A percentile compares a stretch with the other conserved stretches of the same genome.
Conservation (phyloP, 1,140 invertebrate species). For the Cryptotermes secundus region DNA sequence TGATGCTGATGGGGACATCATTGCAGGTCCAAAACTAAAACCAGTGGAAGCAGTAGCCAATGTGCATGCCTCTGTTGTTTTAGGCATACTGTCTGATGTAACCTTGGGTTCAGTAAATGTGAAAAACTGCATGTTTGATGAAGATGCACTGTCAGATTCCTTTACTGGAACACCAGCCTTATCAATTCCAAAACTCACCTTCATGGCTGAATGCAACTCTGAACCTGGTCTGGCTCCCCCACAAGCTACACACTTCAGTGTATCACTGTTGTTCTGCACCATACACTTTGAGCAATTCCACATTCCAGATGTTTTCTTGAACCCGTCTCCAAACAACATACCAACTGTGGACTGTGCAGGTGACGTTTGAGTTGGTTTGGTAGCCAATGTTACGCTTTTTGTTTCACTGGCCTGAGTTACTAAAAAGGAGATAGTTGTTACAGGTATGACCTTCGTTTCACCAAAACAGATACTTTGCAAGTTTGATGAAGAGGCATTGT, state of each 20-base stretch:
- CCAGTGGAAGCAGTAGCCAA: background rate
- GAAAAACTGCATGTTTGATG: conserved; percentile 29
- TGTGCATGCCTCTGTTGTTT: background rate
- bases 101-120: conserved; percentile 9
- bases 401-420: conserved; percentile 57
- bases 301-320: conserved; percentile 50
- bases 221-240: conserved; percentile 50
- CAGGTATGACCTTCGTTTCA: conserved; percentile 29
- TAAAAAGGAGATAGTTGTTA: conserved; percentile 45
- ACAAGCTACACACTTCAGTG: conserved; percentile 58
- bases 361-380: background rate
- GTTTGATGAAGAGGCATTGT: background rate
- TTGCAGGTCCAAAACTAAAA: background rate
- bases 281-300: conserved; percentile 65
- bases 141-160: conserved; percentile 39
- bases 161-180: conserved; percentile 41
- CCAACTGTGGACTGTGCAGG: background rate
- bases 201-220: conserved; percentile 43
- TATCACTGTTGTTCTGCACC: conserved; percentile 56
- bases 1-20: too few species aligned
- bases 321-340: conserved; percentile 49
- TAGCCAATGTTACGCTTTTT: conserved; percentile 45
- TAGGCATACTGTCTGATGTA: background rate
- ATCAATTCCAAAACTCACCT: conserved; percentile 53
- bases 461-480: background rate